phyloP scores from a whole-genome alignment of 1,140 invertebrate genomes.

The Cotesia vestalis region DNA sequence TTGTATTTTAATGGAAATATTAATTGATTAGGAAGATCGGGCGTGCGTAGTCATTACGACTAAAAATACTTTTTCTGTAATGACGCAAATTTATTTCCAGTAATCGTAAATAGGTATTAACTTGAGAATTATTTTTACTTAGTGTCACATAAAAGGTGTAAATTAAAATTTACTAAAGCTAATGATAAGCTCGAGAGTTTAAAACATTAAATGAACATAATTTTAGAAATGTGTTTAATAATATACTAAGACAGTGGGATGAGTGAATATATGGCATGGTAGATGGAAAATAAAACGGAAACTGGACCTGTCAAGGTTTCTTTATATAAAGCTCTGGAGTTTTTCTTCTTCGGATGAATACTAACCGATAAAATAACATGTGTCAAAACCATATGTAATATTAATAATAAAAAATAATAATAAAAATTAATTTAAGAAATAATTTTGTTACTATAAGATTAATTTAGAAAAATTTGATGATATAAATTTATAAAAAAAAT shows the following conservation, averaged over 20 bases:
- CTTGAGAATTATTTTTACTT: too few species aligned
- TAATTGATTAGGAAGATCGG: too few species aligned
- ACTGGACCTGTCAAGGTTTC: slow-evolving; percentile 21
- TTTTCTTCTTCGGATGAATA: neutral
- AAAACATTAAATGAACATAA: neutral
- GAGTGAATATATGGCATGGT: too few species aligned
- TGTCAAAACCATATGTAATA: neutral
- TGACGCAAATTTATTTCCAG: too few species aligned
- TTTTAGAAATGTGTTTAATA: neutral
- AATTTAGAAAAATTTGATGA: neutral
- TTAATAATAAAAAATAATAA: neutral
- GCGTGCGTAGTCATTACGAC: too few species aligned
- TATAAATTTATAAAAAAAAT: too few species aligned
- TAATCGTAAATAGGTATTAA: too few species aligned
- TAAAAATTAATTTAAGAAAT: too few species aligned
- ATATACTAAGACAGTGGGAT: neutral
- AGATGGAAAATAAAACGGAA: slow-evolving; percentile 26
- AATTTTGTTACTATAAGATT: too few species aligned
- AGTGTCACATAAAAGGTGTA: neutral
- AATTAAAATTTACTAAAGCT: neutral
- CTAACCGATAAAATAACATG: slow-evolving; percentile 16
- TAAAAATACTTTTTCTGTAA: too few species aligned
- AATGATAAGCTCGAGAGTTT: neutral
- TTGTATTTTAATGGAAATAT: too few species aligned
- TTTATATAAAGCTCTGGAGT: slow-evolving; percentile 19